Evolutionary conservation across 2,888 invertebrate genomes (phyloP).

Genomic region (Nomada ferruginata): DNA sequence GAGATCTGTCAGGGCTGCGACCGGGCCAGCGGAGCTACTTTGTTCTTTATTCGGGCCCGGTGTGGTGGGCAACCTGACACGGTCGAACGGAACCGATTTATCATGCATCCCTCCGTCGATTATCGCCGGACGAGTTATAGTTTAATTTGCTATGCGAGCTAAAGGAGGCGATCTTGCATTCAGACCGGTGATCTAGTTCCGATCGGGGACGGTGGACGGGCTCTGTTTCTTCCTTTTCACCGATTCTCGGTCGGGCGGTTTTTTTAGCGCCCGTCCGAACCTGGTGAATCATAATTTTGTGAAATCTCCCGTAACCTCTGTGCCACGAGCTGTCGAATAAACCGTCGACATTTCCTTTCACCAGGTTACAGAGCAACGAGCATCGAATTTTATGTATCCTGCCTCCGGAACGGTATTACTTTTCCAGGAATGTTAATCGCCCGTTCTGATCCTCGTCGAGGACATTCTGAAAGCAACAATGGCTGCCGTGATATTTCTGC

Average conservation of each 20-base stretch:
- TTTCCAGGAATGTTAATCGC: no score
- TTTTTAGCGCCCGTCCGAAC: background rate
- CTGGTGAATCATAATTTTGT: background rate
- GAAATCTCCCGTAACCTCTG: background rate
- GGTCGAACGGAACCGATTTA: conserved; percentile 14
- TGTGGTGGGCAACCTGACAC: no score
- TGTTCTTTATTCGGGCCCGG: background rate
- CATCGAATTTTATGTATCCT: no score
- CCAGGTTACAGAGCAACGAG: no score
- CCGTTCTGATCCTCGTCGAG: no score
- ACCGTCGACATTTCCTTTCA: no score
- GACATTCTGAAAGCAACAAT: no score
- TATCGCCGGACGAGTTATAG: background rate
- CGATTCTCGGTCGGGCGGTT: background rate
- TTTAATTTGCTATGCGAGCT: background rate
- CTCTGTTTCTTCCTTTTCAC: conserved; percentile 2
- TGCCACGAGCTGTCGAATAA: background rate
- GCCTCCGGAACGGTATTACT: no score
- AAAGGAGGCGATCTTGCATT: background rate
- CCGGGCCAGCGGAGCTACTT: background rate
- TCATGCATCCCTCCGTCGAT: background rate
- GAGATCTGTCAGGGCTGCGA: background rate
- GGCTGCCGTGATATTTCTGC: background rate
- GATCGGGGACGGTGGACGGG: background rate
- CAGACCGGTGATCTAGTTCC: background rate